Evolutionary conservation across 1,140 invertebrate genomes (phyloP), one percentile per base, ranked within the genome.

Genomic region (Cotesia typhae): DNA sequence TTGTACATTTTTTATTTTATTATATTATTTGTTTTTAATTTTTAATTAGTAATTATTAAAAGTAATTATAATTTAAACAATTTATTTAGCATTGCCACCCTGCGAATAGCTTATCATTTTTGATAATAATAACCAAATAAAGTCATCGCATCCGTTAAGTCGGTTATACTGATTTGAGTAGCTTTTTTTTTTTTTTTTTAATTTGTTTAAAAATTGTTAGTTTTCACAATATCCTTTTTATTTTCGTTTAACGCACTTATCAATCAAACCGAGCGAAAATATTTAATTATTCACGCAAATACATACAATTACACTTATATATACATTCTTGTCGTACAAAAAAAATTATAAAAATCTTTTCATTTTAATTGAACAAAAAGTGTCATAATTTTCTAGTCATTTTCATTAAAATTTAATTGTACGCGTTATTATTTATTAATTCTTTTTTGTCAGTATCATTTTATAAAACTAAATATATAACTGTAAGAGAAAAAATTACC

Each of bases 111-210:
- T 12, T 14, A 17, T 47, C 10, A 47, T 9, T 55, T 55, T 55
- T 55, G 53, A 55, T 17, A 55, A 55, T 47, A 7, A 47, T 47
- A 17, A 61, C 28, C 9, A 64, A 41, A 38, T 9, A 9, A 53
- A 38, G 47, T 66, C 64, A 66, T 66, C 64, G 64, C 64, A 35
- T 66, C 64, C 47, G 64, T 66, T 66, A 28, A 66, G 7, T 66
- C 64, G 9, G 64, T 52, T 20, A 66, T 52, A 66, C 47, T 20
- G 64, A 66, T 66, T 66, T 41, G 64, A 66, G 64, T 51, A 51
- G 64, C 14, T 47, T 47, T 47, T 47, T 47, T 47, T 41, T 41
- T 41, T 41, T 41, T 47, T 47, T 47, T 47, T 47, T 9, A 47
- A 37, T 17, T 51, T 55, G 5, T 7, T 52, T 17, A 38, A 65